Conservation (phyloP, 2,113 vertebrate genomes). For the Nerophis ophidion region DNA sequence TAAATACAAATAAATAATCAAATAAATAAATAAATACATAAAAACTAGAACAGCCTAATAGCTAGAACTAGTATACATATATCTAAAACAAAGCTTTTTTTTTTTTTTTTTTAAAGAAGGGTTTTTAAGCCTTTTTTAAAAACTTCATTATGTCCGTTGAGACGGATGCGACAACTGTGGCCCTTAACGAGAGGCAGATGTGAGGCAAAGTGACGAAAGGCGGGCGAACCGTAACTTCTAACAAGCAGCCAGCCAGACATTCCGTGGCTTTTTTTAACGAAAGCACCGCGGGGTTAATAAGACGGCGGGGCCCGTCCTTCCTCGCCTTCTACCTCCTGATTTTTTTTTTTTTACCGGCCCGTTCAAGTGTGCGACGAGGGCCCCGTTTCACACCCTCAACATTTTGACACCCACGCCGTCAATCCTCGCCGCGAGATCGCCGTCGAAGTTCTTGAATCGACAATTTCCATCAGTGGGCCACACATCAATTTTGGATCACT, state of each 20-base stretch:
- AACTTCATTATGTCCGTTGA: too few relatives aligned
- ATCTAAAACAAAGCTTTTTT: too few relatives aligned
- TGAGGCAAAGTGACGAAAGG: conserved; percentile 16
- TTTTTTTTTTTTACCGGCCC: conserved; percentile 21
- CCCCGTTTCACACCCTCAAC: conserved; percentile 5
- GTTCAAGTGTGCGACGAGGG: conserved; percentile 46
- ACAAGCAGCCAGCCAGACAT: conserved; percentile 28
- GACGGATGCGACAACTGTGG: neutral
- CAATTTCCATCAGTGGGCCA: conserved; percentile 1
- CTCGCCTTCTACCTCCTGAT: too few relatives aligned
- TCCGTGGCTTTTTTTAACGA: conserved; percentile 35
- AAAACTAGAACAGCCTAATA: too few relatives aligned
- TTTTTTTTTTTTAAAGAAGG: too few relatives aligned
- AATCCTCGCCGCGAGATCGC: conserved; percentile 8
- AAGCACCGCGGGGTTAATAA: conserved; percentile 49
- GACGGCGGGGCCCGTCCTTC: conserved; percentile 31
- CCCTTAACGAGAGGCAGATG: conserved; percentile 16
- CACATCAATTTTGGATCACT: conserved; percentile 8
- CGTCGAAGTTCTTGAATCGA: conserved; percentile 22
- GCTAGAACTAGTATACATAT: too few relatives aligned
- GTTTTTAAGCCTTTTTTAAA: too few relatives aligned
- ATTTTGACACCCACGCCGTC: too few relatives aligned
- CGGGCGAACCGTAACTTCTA: conserved; percentile 35
- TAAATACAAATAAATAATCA: too few relatives aligned
- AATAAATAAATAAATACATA: too few relatives aligned